A percentile compares a stretch with the other conserved stretches of the same genome.
Evolutionary conservation across 2,797 vertebrate genomes (phyloP).

Genomic region (Emys orbicularis): DNA sequence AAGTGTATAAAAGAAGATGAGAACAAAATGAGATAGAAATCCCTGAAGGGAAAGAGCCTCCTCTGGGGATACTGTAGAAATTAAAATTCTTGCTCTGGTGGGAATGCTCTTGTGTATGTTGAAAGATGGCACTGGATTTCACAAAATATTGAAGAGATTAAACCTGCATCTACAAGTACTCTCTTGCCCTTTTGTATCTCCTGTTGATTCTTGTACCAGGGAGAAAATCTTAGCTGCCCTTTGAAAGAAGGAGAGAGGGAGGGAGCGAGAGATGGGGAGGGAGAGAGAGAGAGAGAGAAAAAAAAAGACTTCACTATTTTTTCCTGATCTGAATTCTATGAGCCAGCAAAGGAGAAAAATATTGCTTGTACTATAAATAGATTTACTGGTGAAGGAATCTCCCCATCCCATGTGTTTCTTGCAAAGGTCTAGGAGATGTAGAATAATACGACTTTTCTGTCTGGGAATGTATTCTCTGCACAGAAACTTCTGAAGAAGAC

Average conservation of each 20-base stretch:
- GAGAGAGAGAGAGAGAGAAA: neutral
- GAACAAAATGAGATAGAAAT: neutral
- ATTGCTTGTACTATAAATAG: neutral
- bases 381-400: neutral
- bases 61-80: neutral
- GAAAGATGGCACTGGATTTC: neutral
- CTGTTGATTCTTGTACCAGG: neutral
- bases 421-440: neutral
- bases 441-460: neutral
- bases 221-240: neutral
- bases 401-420: neutral
- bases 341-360: neutral
- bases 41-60: neutral
- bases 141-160: neutral
- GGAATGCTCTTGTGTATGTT: neutral
- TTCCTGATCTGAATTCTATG: neutral
- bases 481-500: neutral
- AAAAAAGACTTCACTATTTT: neutral
- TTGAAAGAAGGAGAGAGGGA: neutral
- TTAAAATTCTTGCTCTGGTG: neutral
- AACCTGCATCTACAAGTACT: neutral
- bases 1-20: neutral
- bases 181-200: neutral
- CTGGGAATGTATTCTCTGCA: neutral
- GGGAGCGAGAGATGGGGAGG: neutral